Base-by-base conservation (phyloP, 2,797 vertebrate species). In the Chrysocyon brachyurus region DNA sequence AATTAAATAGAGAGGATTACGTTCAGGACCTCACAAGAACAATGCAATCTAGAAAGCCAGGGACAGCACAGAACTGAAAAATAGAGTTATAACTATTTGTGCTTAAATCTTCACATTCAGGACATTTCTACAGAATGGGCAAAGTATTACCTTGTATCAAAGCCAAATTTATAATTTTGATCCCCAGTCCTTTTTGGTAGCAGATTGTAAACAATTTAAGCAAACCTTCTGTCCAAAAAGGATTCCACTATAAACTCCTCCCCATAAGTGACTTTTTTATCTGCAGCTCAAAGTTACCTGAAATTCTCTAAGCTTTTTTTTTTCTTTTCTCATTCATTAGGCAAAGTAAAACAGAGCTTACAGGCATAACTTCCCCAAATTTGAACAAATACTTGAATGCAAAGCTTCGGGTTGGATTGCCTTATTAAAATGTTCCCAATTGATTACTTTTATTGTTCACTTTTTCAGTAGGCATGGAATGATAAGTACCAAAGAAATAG, bases 371-470 rank as follows among this genome's bases (percentile, higher is more conserved):
- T 83, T 96, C 56, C 61, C 75, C 88, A 83, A 94, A 95, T 93
- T 78, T 96, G 91, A 97, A 85, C 86, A 96, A 95, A 96, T 68
- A 83, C 36, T 97, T 94, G 54, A 96, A 94, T 90, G 90, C 61
- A 95, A 97, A 94, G 86, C 90, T 97, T 96, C 3, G 17, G 72
- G 72, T 96, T 94, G 52, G 90, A 96, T 87, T 91, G 91, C 66
- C 92, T 97, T 94, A 96, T 97, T 98, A 98, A 97, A 97, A 98
- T 96, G 96, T 98, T 97, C 92, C 91, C 83, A 93, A 94, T 79
- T 96, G 88, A 97, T 97, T 97, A 90, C 64, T 96, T 96, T 97
- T 94, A 97, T 98, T 97, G 89, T 98, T 97, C 88, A 84, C 61
- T 81, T 96, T 97, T 97, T 98, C 33, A 88, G 87, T 87, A 93